These are phyloP conservation scores for Phenganax stokvisi DNA, from an alignment of 92 coral and sea anemone species.

Conservation along the genomic window DNA sequence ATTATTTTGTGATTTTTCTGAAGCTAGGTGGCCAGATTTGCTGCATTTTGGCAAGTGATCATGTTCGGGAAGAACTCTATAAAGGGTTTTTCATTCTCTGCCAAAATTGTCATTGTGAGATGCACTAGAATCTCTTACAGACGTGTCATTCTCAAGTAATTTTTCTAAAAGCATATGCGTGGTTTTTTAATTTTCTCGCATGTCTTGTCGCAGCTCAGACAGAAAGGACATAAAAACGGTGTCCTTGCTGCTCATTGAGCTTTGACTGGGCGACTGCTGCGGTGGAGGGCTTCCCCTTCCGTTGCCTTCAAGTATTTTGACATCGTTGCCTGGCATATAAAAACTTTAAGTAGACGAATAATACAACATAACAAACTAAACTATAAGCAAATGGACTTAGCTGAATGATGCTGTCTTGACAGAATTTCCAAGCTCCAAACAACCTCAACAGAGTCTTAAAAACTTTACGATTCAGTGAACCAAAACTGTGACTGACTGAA, in stretches of 20 bases:
- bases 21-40: neutral
- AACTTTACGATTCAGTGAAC: no score
- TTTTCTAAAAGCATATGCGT: neutral
- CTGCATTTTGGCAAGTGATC: neutral
- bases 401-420: no score
- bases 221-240: neutral
- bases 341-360: no score
- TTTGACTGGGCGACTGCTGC: neutral
- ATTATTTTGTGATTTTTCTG: neutral
- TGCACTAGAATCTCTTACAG: neutral
- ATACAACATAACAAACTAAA: no score
- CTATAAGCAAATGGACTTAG: no score
- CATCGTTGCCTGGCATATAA: no score
- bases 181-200: neutral
- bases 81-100: neutral
- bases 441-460: no score
- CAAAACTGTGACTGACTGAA: no score
- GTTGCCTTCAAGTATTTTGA: no score
- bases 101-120: neutral
- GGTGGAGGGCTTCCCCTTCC: conserved; percentile 6
- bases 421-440: no score
- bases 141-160: neutral
- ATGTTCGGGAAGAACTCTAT: neutral
- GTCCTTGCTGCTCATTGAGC: neutral
- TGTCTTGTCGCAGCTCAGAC: neutral